Conservation (phyloP, 2,797 vertebrate genomes). For the Onychomys leucogaster region DNA sequence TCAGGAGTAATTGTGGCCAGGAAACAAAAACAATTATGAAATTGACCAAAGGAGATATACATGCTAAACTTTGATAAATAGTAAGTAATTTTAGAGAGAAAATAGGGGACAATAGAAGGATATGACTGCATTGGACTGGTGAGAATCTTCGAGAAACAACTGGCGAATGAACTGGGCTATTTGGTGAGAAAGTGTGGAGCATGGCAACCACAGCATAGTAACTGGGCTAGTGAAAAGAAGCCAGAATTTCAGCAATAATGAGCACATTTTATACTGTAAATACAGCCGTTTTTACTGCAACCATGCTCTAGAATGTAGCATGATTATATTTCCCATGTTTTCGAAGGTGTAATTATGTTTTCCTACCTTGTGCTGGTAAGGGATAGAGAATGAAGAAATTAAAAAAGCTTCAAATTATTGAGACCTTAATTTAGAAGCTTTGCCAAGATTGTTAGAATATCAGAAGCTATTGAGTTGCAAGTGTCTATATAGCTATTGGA, state of each 20-base stretch:
- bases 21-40: background rate
- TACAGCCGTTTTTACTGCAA: conserved; percentile 10
- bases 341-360: background rate
- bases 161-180: conserved; percentile 12
- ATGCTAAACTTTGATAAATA: background rate
- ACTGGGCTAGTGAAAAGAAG: background rate
- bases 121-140: background rate
- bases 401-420: background rate
- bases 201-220: background rate
- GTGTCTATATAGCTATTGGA: background rate
- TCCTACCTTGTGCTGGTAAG: background rate
- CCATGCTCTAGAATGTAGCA: background rate
- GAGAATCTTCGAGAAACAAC: background rate
- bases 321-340: background rate
- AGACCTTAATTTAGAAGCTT: background rate
- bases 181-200: background rate
- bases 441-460: background rate
- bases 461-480: background rate
- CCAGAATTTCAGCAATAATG: background rate
- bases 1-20: background rate
- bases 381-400: background rate
- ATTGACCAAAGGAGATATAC: background rate
- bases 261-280: background rate
- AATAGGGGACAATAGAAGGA: background rate
- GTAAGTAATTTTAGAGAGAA: background rate